A percentile compares a stretch with the other conserved stretches of the same genome.
These are phyloP conservation scores for Oscarella lobularis DNA, from an alignment of 37 sponge, comb jelly and placozoan species.

Conservation along the genomic window DNA sequence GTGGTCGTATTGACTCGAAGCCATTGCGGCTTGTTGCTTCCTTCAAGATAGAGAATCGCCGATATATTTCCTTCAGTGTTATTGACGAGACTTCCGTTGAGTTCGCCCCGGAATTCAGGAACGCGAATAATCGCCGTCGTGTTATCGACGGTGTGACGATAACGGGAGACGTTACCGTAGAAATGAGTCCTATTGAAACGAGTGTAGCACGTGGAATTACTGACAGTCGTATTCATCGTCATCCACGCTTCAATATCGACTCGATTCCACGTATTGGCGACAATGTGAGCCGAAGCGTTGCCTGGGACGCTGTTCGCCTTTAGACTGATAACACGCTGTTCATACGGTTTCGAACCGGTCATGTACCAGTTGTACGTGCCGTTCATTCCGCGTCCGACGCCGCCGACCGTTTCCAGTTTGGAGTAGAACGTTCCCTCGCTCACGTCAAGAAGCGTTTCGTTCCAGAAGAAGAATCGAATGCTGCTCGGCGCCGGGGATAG, in stretches of 20 bases:
- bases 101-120: neutral
- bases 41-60: neutral
- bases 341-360: neutral
- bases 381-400: neutral
- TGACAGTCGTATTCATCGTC: neutral
- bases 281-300: neutral
- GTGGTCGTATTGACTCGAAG: neutral
- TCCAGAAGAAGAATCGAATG: neutral
- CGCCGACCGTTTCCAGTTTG: neutral
- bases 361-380: neutral
- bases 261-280: neutral
- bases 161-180: neutral
- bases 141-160: neutral
- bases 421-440: neutral
- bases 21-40: neutral
- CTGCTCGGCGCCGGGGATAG: neutral
- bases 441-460: neutral
- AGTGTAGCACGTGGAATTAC: neutral
- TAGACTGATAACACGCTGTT: neutral
- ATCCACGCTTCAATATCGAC: neutral
- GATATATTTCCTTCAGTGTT: neutral
- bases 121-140: neutral
- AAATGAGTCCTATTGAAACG: neutral
- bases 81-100: neutral
- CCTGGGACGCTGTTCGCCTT: neutral